Conservation (phyloP, 2,888 invertebrate species). For the Pheosia tremula region DNA sequence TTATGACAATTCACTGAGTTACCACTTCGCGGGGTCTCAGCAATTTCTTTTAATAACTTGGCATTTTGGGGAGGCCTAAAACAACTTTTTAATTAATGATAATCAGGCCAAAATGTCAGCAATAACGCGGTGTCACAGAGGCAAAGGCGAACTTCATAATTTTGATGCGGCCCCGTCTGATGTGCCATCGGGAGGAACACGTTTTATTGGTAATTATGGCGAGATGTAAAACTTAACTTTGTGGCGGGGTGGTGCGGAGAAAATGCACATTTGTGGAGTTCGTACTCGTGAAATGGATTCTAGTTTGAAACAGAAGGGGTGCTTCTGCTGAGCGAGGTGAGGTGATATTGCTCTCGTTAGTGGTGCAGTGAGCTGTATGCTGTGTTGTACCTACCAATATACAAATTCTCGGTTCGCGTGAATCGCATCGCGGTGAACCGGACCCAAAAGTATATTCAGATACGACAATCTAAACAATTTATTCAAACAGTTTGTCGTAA, state of each 20-base stretch:
- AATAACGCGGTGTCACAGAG: slow-evolving; percentile 70
- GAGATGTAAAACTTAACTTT: slow-evolving; percentile 76
- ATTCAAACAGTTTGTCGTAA: slow-evolving; percentile 65
- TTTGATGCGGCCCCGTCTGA: slow-evolving; percentile 63
- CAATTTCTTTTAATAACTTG: slow-evolving; percentile 78
- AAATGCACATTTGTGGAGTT: slow-evolving; percentile 76
- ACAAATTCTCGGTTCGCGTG: slow-evolving; percentile 28
- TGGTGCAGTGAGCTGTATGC: slow-evolving; percentile 4
- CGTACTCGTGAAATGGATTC: slow-evolving; percentile 75
- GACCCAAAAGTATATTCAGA: slow-evolving; percentile 46
- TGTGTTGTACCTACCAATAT: slow-evolving; percentile 12
- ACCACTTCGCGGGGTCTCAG: slow-evolving; percentile 66
- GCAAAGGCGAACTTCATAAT: slow-evolving; percentile 69
- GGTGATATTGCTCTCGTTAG: slow-evolving; percentile 76
- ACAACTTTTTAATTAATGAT: slow-evolving; percentile 82
- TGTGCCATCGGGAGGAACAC: slow-evolving; percentile 65
- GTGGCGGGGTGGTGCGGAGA: slow-evolving; percentile 61
- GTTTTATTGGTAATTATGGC: slow-evolving; percentile 77
- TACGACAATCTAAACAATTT: slow-evolving; percentile 70
- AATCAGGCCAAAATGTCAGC: slow-evolving; percentile 74
- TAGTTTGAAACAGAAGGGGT: slow-evolving; percentile 77
- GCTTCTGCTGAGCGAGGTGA: slow-evolving; percentile 68
- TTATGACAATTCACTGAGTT: slow-evolving; percentile 74
- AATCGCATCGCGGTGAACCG: slow-evolving; percentile 34
- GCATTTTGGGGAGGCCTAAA: slow-evolving; percentile 68